Conservation (phyloP, 30 jellyfish, hydroid and myxozoan genomes). For the Sanderia malayensis region DNA sequence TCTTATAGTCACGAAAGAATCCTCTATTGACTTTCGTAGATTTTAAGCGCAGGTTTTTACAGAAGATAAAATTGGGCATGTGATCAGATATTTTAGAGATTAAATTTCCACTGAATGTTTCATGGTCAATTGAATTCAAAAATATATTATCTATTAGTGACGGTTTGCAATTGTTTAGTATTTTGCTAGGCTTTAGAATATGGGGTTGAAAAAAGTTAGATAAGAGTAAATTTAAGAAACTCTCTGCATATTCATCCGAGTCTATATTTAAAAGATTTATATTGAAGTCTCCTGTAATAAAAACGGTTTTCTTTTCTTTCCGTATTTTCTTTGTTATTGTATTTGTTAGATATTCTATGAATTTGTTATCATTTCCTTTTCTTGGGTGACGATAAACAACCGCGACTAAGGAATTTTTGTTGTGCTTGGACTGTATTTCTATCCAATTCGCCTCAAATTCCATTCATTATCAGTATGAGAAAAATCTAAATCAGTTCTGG, state of each 20-base stretch:
- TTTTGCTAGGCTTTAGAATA: constrained; percentile 37
- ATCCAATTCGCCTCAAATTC: constrained; percentile 43
- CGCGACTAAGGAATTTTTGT: constrained; percentile 20
- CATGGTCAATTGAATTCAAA: constrained; percentile 28
- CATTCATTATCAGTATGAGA: constrained; percentile 6
- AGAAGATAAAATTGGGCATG: constrained; percentile 38
- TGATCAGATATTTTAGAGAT: constrained; percentile 37
- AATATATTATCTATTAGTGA: constrained; percentile 42
- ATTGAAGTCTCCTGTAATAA: constrained; percentile 39
- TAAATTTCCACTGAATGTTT: constrained; percentile 32
- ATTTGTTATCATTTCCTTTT: constrained; percentile 17
- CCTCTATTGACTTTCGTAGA: constrained; percentile 19
- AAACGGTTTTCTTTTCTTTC: constrained; percentile 28
- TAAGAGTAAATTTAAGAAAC: constrained; percentile 29
- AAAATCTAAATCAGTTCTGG: constrained; percentile 36
- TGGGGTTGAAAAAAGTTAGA: constrained; percentile 49
- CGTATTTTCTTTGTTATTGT: constrained; percentile 8
- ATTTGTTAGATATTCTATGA: constrained; percentile 30
- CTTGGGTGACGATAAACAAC: constrained; percentile 45
- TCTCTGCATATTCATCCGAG: constrained; percentile 39
- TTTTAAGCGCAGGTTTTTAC: constrained; percentile 18
- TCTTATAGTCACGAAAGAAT: constrained; percentile 36
- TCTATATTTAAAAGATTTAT: constrained; percentile 35
- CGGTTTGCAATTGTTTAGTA: constrained; percentile 11
- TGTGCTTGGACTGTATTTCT: constrained; percentile 15